Percentiles rank a stretch among this genome's conserved stretches.
Evolutionary conservation across 2,888 invertebrate genomes (phyloP).

Genomic region (Escarpia spicata): DNA sequence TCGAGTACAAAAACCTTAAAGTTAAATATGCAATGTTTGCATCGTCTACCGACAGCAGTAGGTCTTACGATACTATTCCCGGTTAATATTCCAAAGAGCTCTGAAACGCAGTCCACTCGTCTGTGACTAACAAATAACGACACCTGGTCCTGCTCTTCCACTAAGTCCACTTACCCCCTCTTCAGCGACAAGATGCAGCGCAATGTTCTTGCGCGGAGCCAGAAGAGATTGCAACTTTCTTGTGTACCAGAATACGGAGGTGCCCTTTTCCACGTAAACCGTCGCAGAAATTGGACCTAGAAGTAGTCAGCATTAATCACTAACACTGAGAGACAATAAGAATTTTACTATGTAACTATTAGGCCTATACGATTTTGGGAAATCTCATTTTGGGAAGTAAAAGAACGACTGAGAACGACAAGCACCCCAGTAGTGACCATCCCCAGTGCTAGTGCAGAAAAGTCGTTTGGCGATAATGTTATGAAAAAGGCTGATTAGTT

Average conservation of each 20-base stretch:
- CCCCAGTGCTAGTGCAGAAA: no score
- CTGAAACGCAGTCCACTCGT: background rate
- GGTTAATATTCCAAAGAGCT: background rate
- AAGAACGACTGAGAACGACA: no score
- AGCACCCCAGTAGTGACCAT: no score
- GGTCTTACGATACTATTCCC: background rate
- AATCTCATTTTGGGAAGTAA: no score
- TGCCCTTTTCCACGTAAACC: slow-evolving; percentile 18
- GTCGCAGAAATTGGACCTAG: slow-evolving; percentile 20
- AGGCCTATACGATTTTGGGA: no score
- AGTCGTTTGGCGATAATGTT: no score
- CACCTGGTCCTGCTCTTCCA: background rate
- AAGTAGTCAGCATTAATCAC: background rate
- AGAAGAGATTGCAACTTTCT: background rate
- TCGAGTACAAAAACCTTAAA: background rate
- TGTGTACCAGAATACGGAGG: background rate
- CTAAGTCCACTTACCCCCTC: background rate
- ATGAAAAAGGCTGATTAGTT: no score
- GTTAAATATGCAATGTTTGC: background rate
- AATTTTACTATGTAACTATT: no score
- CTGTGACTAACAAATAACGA: background rate
- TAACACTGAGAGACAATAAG: background rate
- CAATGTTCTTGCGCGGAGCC: slow-evolving; percentile 17
- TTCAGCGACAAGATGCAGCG: background rate
- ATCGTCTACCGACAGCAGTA: background rate